These are phyloP conservation scores for Stegostoma tigrinum DNA, from an alignment of 2,113 vertebrate genomes.

Conservation along the genomic window DNA sequence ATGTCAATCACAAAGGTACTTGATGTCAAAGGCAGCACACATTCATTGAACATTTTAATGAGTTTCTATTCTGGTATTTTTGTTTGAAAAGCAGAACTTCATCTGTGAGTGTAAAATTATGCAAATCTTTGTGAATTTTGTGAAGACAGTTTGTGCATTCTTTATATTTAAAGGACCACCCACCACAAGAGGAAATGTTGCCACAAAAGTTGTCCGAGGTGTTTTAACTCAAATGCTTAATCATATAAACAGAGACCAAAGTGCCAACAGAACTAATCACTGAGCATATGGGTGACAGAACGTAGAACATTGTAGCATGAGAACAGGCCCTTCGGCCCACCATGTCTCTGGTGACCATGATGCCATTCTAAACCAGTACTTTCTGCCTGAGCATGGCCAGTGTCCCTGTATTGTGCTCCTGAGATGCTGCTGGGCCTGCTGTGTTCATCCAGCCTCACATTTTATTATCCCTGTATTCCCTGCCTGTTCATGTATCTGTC, in stretches of 20 bases:
- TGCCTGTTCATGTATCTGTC: no score
- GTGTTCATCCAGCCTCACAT: no score
- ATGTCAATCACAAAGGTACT: conserved; percentile 21
- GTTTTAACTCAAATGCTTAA: not conserved
- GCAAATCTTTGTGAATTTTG: conserved; percentile 16
- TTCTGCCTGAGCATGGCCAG: no score
- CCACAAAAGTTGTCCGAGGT: not conserved
- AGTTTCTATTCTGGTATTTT: conserved; percentile 27
- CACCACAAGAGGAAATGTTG: no score
- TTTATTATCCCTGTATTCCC: no score
- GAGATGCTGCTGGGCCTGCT: no score
- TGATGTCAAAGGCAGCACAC: not conserved
- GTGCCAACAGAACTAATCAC: no score
- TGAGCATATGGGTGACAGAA: not conserved
- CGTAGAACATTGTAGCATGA: not conserved
- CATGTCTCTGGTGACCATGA: no score
- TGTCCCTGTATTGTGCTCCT: no score
- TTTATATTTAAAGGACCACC: not conserved
- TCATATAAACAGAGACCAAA: not conserved
- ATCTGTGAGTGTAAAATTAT: conserved; percentile 10
- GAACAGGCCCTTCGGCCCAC: no score
- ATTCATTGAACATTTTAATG: conserved; percentile 27
- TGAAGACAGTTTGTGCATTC: not conserved
- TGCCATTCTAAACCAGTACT: no score
- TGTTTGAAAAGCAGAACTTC: not conserved